Evolutionary conservation across 2,888 invertebrate species (phyloP), one percentile per base, ranked within the genome.

Genomic region (Boloria selene): DNA sequence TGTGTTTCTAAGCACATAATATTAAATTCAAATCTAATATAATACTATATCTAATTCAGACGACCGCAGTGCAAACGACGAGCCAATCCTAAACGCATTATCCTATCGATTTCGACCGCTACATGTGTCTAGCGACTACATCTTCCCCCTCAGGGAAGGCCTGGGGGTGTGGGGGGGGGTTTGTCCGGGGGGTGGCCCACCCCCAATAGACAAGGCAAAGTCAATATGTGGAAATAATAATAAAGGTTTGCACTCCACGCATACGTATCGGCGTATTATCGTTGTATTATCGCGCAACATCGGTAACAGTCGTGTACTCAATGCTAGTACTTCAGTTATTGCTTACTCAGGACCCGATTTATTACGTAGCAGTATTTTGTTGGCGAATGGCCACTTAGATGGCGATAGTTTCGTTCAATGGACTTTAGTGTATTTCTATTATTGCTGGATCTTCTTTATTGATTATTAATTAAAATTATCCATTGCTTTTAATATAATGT

Each of bases 171-270:
- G 7, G 10, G 54, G 61, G 38, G 61, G 59, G 61, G 61, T n/a
- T n/a, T 49, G 63, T 59, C 17, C 14, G 26, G 22, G 58, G 59
- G 56, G 26, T 13, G 47, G 31, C 6, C 2, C 56, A 22, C 65
- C 63, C 69, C 77, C 75, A 73, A 84, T 82, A 87, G 86, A 85
- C 87, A 86, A 82, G 82, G 86, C 82, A 83, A 85, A 87, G 86
- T 89, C 89, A 88, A 90, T 91, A 91, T 90, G 91, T 85, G 89
- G 90, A 87, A 86, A 90, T 89, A 88, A 92, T 89, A 88, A 89
- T 90, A 91, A 88, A 88, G 86, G 83, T 78, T 79, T 75, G 80
- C 83, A 85, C 83, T 76, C 67, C 73, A 80, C 82, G 88, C 88
- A 91, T 91, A 91, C 85, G 84, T 83, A 92, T 84, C 77, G 84